These are phyloP conservation scores for Scarus forsteni DNA, from an alignment of 2,797 vertebrate genomes.

Conservation along the genomic window DNA sequence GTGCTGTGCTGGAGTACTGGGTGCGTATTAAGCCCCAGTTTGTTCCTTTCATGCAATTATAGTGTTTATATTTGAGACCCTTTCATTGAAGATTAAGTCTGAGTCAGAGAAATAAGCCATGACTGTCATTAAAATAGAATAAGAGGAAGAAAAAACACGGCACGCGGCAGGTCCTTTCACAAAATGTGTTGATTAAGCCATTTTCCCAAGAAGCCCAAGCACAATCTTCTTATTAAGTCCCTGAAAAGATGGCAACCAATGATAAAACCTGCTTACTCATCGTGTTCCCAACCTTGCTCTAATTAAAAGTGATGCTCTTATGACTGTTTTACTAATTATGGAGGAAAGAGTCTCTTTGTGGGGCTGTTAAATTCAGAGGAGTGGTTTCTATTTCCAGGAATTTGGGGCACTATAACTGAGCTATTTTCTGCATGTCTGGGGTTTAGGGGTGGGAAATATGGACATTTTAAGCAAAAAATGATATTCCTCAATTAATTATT, in stretches of 20 bases:
- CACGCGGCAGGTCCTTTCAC: background rate
- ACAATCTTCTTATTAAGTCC: background rate
- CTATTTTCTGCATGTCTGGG: too few relatives aligned
- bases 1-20: background rate
- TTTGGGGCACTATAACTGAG: too few relatives aligned
- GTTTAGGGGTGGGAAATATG: too few relatives aligned
- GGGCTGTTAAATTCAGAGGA: background rate
- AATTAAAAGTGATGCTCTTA: slow-evolving; percentile 16
- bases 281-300: background rate
- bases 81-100: slow-evolving; percentile 14
- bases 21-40: background rate
- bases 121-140: slow-evolving; percentile 23
- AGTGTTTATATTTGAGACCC: slow-evolving; percentile 19
- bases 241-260: slow-evolving; percentile 7
- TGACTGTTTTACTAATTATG: slow-evolving; percentile 8
- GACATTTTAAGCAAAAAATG: too few relatives aligned
- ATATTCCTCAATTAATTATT: too few relatives aligned
- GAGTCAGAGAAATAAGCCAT: slow-evolving; percentile 17
- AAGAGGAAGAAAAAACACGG: background rate
- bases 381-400: too few relatives aligned
- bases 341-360: background rate
- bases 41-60: slow-evolving; percentile 4
- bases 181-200: slow-evolving; percentile 2
- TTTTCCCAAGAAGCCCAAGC: background rate
- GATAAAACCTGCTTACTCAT: background rate